Base-by-base conservation (phyloP, 2,888 invertebrate species). In the Corbicula japonica region DNA sequence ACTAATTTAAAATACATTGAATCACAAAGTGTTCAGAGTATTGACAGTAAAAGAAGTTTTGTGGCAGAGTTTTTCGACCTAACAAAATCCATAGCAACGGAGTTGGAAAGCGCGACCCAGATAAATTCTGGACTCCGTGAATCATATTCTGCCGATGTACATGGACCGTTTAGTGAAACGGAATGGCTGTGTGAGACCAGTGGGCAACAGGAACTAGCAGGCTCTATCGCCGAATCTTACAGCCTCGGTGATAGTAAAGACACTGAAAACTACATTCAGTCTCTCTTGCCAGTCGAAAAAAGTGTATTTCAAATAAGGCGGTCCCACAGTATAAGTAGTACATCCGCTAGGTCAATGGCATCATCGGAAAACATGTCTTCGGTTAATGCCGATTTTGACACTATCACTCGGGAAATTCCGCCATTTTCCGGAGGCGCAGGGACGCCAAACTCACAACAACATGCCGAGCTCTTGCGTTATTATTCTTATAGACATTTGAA, bases 211-310 rank as follows among this genome's bases (percentile, higher is more conserved):
- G 84, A 88, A 38, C 80, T 91, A 12, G 89, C 87, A 2, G 89
- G 87, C 12, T 89, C 90, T 15, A 89, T 91, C 23, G 88, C 88
- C 15, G 81, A 87, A 56, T 88, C 88, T 6, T 90, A 89, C 74
- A 86, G 89, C 46, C 76, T 91, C 6, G 89, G 86, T 8, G 87
- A 88, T n/a, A 85, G 80, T 34, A 70, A 69, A 12, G 90, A 91
- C 62, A 87, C 87, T 1, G 82, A 83, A 30, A 86, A 88, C 1
- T 90, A 88, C 63, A 85, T 91, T 8, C 88, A 88, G 54, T 85
- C 83, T 46, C 87, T 87, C 61, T 69, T 91, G 10, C 86, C 86
- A 6, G 28, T 63, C 18, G 83, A 83, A 71, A 83, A 83, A 34
- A 77, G 46, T 26, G 75, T 78, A 2, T 50, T 76, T 61, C 74